Base-by-base conservation (phyloP, 2,797 vertebrate species). In the Dermochelys coriacea region DNA sequence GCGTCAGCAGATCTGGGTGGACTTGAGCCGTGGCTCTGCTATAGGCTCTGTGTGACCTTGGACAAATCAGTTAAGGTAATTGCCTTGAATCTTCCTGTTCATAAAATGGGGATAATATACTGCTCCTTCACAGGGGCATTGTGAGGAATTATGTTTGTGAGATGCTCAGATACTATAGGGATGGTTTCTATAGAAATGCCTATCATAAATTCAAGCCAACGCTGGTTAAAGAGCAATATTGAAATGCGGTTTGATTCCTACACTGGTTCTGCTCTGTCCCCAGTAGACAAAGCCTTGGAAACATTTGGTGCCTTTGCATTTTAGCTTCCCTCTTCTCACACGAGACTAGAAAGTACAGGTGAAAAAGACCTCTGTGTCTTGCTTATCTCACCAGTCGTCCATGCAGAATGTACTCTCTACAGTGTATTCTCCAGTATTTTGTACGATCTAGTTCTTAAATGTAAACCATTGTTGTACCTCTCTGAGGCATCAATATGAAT, bases 191-290 rank as follows among this genome's bases (percentile, higher is more conserved):
- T 80, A 15, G 90, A 94, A 91, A 89, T 25, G 82, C 41, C 41
- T 19, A 50, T 81, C 54, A 61, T 81, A 87, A 94, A 91, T 89
- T 52, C 25, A 89, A 89, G n/a, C 75, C 84, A 34, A 64, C 7
- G 3, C 6, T 19, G 18, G 31, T 64, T 64, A 34, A 34, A n/a
- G 34, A 61, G 14, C 18, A 37, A n/a, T 68, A n/a, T 10, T 37
- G 18, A 37, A 93, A 51, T 54, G n/a, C n/a, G 15, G n/a, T 52
- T 54, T 90, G 87, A 71, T 52, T 89, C 49, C 89, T 94, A 71
- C 91, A 86, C 85, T 89, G 55, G 87, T 86, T 90, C 12, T 11
- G 82, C 84, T 91, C 75, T 90, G 51, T 55, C 49, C 87, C 74
- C 71, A 85, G n/a, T 29, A 84, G n/a, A 18, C 34, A 12, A 84